phyloP scores from a whole-genome alignment of 2,113 vertebrate genomes.

The Bubo blakistoni region DNA sequence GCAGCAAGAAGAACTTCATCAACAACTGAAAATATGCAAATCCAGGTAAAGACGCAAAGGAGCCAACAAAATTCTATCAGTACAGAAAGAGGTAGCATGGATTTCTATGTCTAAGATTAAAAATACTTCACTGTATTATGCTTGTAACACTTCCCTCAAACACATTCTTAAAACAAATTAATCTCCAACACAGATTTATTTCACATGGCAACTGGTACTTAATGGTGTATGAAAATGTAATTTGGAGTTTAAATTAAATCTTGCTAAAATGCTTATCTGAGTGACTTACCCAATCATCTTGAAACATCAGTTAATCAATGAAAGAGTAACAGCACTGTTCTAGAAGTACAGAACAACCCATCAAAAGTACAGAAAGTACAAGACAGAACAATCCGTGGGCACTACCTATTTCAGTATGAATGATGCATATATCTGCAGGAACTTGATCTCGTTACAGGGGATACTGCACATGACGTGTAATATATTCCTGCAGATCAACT shows the following conservation, averaged over 20 bases:
- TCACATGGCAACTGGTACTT: not conserved
- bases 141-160: not conserved
- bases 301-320: not conserved
- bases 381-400: not conserved
- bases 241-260: slow-evolving; percentile 22
- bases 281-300: not conserved
- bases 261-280: slow-evolving; percentile 10
- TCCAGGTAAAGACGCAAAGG: not conserved
- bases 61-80: not conserved
- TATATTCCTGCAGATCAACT: not conserved
- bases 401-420: not conserved
- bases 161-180: not conserved
- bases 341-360: not conserved
- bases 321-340: not conserved
- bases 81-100: not conserved
- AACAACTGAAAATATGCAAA: not conserved
- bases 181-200: not conserved
- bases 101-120: not conserved
- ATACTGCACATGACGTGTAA: not conserved
- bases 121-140: not conserved
- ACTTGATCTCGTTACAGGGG: not conserved
- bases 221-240: slow-evolving; percentile 20
- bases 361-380: not conserved
- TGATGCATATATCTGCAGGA: not conserved
- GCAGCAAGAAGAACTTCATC: not conserved